Percentiles rank a stretch among this genome's conserved stretches.
Conservation (phyloP, 2,797 vertebrate species). For the Sebastes nivosus region DNA sequence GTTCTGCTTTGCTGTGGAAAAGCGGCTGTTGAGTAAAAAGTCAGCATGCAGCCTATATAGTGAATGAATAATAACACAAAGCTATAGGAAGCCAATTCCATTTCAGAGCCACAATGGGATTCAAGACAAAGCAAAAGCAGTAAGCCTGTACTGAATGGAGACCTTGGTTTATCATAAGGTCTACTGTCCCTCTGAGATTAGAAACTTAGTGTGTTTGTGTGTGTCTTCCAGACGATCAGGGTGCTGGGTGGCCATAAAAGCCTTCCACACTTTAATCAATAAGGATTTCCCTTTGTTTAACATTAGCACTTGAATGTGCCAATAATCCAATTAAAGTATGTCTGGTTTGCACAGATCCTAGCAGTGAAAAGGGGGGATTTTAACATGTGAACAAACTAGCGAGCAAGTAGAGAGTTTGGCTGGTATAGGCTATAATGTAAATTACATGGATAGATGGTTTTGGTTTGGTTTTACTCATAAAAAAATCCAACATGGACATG, state of each 20-base stretch:
- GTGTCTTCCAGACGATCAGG: constrained; percentile 5
- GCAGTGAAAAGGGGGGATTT: constrained; percentile 20
- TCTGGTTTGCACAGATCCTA: constrained; percentile 33
- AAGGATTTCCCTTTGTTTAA: constrained; percentile 55
- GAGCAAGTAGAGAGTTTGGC: background rate
- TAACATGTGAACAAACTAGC: background rate
- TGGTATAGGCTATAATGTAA: background rate
- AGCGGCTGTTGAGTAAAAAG: constrained; percentile 12
- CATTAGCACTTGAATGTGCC: constrained; percentile 40
- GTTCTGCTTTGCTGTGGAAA: constrained; percentile 37
- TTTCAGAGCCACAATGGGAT: constrained; percentile 42
- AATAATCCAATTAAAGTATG: constrained; percentile 63
- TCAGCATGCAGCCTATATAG: constrained; percentile 1
- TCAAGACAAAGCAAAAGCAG: constrained; percentile 25
- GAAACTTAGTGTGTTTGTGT: background rate
- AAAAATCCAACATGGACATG: background rate
- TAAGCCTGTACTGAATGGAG: constrained; percentile 24
- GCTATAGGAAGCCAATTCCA: constrained; percentile 34
- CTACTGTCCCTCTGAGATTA: background rate
- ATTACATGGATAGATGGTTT: background rate
- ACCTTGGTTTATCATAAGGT: constrained; percentile 46
- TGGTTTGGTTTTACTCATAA: background rate
- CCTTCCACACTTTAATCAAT: constrained; percentile 61
- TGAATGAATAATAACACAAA: constrained; percentile 38
- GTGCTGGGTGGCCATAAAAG: constrained; percentile 43